Evolutionary conservation across 2,113 vertebrate species (phyloP).

Genomic region (Gambusia holbrooki): DNA sequence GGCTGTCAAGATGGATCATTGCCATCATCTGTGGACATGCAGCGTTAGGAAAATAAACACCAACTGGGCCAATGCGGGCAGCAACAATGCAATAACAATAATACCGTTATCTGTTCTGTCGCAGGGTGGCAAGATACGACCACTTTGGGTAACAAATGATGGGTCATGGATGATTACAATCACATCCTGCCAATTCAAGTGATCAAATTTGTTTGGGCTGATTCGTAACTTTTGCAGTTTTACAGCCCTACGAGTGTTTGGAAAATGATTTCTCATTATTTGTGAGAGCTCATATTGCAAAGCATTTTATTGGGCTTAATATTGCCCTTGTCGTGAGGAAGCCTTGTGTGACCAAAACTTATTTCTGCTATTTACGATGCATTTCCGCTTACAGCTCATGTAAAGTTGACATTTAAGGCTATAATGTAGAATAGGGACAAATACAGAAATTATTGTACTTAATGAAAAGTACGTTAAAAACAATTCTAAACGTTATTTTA

Average conservation of each 20-base stretch:
- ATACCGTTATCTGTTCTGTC: constrained; percentile 61
- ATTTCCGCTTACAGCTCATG: no score
- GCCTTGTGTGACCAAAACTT: background rate
- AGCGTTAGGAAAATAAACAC: constrained; percentile 74
- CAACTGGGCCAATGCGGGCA: constrained; percentile 62
- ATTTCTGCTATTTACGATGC: no score
- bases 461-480: no score
- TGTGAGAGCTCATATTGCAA: background rate
- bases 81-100: constrained; percentile 72
- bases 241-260: background rate
- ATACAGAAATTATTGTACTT: no score
- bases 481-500: no score
- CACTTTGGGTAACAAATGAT: constrained; percentile 51
- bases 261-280: constrained; percentile 10
- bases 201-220: constrained; percentile 26
- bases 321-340: background rate
- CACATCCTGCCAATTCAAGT: constrained; percentile 14
- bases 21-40: constrained; percentile 66
- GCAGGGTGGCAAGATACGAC: constrained; percentile 33
- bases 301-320: background rate
- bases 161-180: constrained; percentile 25
- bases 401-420: no score
- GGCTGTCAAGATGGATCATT: constrained; percentile 76
- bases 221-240: constrained; percentile 26
- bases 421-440: no score